These are phyloP conservation scores for Vimba vimba DNA, from an alignment of 2,113 vertebrate species.

Conservation along the genomic window DNA sequence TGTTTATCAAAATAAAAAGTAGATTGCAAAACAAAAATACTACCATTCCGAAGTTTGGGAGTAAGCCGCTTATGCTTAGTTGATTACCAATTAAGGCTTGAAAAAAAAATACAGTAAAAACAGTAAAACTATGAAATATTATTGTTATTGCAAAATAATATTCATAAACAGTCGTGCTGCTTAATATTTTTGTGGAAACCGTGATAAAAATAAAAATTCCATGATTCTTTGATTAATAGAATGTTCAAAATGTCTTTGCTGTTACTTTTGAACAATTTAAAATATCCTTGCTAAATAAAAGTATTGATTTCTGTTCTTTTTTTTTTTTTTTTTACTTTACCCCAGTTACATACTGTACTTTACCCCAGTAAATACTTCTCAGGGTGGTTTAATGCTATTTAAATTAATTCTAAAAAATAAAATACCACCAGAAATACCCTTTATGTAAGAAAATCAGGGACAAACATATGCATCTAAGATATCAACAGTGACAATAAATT, in stretches of 20 bases:
- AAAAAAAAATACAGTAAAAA: not conserved
- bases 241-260: too few relatives aligned
- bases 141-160: too few relatives aligned
- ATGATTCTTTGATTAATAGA: not conserved
- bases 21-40: not conserved
- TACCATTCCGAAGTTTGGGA: too few relatives aligned
- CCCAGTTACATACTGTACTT: too few relatives aligned
- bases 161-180: not conserved
- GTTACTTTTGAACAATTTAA: not conserved
- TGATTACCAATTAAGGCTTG: not conserved
- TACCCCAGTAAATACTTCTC: too few relatives aligned
- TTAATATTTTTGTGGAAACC: not conserved
- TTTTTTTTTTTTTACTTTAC: too few relatives aligned
- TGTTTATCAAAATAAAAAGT: not conserved
- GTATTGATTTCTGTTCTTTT: not conserved
- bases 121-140: not conserved
- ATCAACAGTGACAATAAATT: not conserved
- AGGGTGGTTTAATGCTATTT: too few relatives aligned
- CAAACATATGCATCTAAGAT: not conserved
- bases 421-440: too few relatives aligned
- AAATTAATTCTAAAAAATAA: too few relatives aligned
- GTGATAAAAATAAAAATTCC: not conserved
- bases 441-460: too few relatives aligned
- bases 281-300: not conserved
- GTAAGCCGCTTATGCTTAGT: too few relatives aligned